These are phyloP conservation scores for Rhynchomys soricoides DNA, from an alignment of 2,113 vertebrate genomes.

Conservation along the genomic window DNA sequence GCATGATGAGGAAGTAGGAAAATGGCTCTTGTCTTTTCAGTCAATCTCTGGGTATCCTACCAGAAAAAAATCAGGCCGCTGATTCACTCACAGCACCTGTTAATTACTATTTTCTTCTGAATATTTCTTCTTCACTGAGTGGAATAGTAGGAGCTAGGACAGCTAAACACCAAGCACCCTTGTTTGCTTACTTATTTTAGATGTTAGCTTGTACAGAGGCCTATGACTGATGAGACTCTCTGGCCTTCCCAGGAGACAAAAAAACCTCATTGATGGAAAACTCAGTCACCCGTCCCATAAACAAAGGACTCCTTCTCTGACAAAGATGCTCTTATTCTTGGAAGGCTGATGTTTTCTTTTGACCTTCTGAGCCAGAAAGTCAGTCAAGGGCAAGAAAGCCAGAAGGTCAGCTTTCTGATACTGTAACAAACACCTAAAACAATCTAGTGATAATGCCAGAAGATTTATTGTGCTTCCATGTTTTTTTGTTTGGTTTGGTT, in stretches of 20 bases:
- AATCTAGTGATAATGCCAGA: neutral
- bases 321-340: slow-evolving; percentile 43
- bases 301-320: slow-evolving; percentile 60
- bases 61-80: neutral
- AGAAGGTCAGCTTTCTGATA: neutral
- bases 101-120: neutral
- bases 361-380: neutral
- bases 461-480: neutral
- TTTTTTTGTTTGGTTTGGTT: too few species aligned
- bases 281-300: slow-evolving; percentile 9
- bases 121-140: slow-evolving; percentile 36
- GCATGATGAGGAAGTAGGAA: neutral
- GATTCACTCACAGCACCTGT: neutral
- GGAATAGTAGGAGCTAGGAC: slow-evolving; percentile 34
- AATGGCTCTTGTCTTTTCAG: neutral
- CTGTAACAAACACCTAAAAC: neutral
- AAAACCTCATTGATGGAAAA: slow-evolving; percentile 51
- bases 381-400: neutral
- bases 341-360: slow-evolving; percentile 24
- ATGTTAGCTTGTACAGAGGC: slow-evolving; percentile 45
- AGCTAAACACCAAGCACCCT: slow-evolving; percentile 51
- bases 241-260: slow-evolving; percentile 25
- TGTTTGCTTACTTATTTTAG: slow-evolving; percentile 64
- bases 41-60: neutral
- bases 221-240: slow-evolving; percentile 43